Evolutionary conservation across 2,888 invertebrate genomes (phyloP).

Genomic region (Antitype chi): DNA sequence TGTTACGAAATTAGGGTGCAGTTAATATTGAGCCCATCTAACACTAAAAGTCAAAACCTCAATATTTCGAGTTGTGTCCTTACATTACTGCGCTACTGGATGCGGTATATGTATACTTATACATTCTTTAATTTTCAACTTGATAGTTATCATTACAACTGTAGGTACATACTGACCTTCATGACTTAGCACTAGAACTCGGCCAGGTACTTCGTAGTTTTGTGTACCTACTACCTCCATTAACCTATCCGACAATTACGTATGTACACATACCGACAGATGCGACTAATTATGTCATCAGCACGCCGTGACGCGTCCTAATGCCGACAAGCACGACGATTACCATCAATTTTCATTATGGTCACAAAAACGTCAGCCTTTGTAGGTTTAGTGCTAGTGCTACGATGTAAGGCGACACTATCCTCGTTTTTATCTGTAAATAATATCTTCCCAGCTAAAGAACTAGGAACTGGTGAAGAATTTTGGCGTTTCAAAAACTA

Average conservation of each 20-base stretch:
- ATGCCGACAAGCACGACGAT: slow-evolving; percentile 49
- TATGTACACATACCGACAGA: slow-evolving; percentile 55
- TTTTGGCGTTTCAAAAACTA: too few species aligned
- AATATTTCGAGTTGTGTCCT: too few species aligned
- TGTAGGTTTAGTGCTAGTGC: slow-evolving; percentile 29
- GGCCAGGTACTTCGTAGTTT: slow-evolving; percentile 8
- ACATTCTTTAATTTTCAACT: background rate
- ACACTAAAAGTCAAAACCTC: too few species aligned
- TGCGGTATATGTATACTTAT: too few species aligned
- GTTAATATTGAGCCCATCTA: too few species aligned
- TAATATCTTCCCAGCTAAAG: background rate
- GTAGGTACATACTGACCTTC: slow-evolving; percentile 23
- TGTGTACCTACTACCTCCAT: slow-evolving; percentile 44
- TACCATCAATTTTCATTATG: slow-evolving; percentile 56
- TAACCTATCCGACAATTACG: slow-evolving; percentile 51
- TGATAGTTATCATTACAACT: background rate
- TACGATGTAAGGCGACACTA: slow-evolving; percentile 5
- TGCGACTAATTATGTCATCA: slow-evolving; percentile 63
- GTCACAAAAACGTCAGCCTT: slow-evolving; percentile 40
- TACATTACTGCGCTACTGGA: too few species aligned
- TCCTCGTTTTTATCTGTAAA: background rate
- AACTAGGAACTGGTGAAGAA: too few species aligned
- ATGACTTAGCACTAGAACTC: background rate
- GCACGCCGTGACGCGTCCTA: slow-evolving; percentile 51
- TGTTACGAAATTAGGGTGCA: too few species aligned